These are phyloP conservation scores for Streblospio benedicti DNA, from an alignment of 1,140 invertebrate species.

Conservation along the genomic window DNA sequence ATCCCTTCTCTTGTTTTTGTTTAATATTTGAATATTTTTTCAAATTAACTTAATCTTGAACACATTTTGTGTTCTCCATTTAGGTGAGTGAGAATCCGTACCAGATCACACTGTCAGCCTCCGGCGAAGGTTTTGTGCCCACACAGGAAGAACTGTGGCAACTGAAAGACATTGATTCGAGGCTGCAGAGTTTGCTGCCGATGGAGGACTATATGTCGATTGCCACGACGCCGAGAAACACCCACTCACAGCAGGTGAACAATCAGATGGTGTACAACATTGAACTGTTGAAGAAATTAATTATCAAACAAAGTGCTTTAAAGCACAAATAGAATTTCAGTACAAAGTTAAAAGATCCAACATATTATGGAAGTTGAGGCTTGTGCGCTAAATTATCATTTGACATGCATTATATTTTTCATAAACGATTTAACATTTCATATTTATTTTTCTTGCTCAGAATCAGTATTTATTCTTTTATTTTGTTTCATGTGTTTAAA, in stretches of 20 bases:
- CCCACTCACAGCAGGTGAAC: not conserved
- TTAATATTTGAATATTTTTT: no score
- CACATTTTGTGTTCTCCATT: no score
- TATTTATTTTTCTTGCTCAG: no score
- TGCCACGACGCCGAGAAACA: not conserved
- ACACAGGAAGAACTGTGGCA: conserved; percentile 21
- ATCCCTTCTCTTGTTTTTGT: no score
- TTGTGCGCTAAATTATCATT: not conserved
- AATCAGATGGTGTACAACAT: not conserved
- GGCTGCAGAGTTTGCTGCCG: conserved; percentile 27
- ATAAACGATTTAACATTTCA: no score
- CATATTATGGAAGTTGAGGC: conserved; percentile 15
- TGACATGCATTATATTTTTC: no score
- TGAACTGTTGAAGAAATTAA: not conserved
- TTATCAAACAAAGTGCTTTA: not conserved
- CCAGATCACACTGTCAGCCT: conserved; percentile 20
- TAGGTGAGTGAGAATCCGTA: no score
- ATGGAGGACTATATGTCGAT: conserved; percentile 29
- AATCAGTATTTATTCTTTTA: no score
- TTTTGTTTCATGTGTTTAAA: no score
- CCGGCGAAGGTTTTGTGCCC: conserved; percentile 32
- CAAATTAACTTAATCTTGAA: no score
- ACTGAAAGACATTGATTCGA: conserved; percentile 28
- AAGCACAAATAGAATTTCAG: not conserved
- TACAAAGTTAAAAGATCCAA: not conserved